Evolutionary conservation across 2,797 vertebrate species (phyloP), one percentile per base, ranked within the genome.

Genomic region (Hemibagrus guttatus): DNA sequence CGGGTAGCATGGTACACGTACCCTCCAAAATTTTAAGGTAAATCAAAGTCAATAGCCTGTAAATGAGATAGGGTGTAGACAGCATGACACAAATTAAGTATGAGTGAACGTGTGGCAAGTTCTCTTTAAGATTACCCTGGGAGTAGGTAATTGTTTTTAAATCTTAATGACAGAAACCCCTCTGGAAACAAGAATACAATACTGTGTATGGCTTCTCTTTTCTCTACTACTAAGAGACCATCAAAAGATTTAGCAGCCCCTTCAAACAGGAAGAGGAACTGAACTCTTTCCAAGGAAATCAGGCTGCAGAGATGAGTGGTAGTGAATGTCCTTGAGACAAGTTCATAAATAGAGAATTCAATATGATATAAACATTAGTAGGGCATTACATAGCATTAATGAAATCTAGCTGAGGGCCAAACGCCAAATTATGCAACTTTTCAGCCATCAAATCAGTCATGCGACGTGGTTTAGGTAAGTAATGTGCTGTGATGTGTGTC

Each of bases 221-320:
- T 80, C 61, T 93, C 93, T 89, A 90, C 87, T 83, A 85, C 92
- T 94, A 93, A 95, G 93, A 91, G 91, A 35, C 82, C 89, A 94
- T 95, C n/a, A 93, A 94, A 95, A 93, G 91, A 95, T 94, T 94
- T 88, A 93, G 92, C 92, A 88, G 80, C 31, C 83, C 35, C 56
- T 63, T 61, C 0, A 89, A 89, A 88, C 59, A 71, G 59, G 80
- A 90, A 87, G 61, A 78, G 84, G 84, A 69, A 78, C 46, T 86
- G 52, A 87, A 87, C 85, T 76, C 81, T 87, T 89, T 83, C 63
- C 49, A 75, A 75, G 86, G 82, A 84, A 35, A 54, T 79, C 83
- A 82, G 68, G 71, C 68, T 59, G 54, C 35, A 82, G 69, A 59
- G 58, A 39, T 42, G 6, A 26, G 56, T 72, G 72, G 23, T 52